These are phyloP conservation scores for Rattus rattus DNA, from an alignment of 2,113 vertebrate genomes.

Conservation along the genomic window DNA sequence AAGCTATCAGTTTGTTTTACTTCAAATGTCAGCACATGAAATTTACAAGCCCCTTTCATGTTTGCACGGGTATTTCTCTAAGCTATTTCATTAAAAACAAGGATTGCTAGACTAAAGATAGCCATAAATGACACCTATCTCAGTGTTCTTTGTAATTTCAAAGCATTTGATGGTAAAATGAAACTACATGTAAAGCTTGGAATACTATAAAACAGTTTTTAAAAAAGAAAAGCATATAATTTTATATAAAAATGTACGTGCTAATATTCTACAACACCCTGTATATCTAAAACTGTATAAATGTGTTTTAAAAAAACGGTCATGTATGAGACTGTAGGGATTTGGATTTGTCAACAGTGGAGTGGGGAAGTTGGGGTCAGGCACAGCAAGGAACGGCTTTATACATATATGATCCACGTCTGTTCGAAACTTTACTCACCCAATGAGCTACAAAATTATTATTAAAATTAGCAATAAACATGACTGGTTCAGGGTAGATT, in stretches of 20 bases:
- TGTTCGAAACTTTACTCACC: background rate
- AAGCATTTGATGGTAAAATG: background rate
- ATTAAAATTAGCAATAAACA: background rate
- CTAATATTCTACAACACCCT: background rate
- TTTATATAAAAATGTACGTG: background rate
- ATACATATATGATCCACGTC: background rate
- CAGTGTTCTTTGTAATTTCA: background rate
- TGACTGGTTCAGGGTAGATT: background rate
- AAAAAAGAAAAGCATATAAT: background rate
- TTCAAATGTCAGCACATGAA: background rate
- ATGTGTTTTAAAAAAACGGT: background rate
- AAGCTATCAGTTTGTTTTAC: background rate
- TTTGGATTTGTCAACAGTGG: background rate
- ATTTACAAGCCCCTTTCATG: background rate
- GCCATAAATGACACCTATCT: background rate
- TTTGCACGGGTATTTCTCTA: background rate
- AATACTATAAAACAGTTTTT: background rate
- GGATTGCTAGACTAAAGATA: background rate
- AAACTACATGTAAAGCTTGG: background rate
- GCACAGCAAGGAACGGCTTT: too few relatives aligned
- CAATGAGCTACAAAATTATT: background rate
- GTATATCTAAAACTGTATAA: background rate
- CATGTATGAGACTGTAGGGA: background rate
- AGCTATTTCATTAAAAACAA: background rate
- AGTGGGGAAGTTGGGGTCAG: background rate